Conservation (phyloP, 2,797 vertebrate species). For the Sciurus vulgaris region DNA sequence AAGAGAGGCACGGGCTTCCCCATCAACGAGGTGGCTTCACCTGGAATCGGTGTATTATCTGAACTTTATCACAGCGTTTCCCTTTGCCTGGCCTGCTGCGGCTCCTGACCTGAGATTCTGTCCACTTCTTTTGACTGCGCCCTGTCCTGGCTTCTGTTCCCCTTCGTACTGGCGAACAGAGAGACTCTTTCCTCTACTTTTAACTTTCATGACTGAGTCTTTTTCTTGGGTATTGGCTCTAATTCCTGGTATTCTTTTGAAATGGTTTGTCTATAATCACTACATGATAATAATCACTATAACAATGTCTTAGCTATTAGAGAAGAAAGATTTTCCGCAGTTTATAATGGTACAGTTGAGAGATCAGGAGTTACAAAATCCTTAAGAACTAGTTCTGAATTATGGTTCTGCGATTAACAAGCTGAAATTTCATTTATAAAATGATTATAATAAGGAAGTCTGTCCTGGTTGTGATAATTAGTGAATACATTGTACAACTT, state of each 20-base stretch:
- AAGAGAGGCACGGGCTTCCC: not conserved
- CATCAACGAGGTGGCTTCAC: not conserved
- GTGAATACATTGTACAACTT: not conserved
- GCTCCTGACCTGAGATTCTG: not conserved
- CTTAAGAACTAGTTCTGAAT: not conserved
- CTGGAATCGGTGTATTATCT: not conserved
- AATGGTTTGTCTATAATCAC: not conserved
- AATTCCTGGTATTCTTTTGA: not conserved
- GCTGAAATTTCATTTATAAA: not conserved
- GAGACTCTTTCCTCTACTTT: too few species aligned
- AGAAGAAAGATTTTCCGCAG: not conserved
- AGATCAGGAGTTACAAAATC: not conserved
- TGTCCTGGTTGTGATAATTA: not conserved
- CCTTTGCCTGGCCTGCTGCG: not conserved
- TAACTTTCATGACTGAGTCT: not conserved
- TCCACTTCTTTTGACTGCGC: not conserved
- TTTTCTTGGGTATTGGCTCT: not conserved
- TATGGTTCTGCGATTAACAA: not conserved
- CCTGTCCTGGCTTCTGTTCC: too few species aligned
- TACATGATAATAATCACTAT: not conserved
- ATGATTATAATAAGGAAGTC: not conserved
- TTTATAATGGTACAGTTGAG: not conserved
- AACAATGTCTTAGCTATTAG: not conserved
- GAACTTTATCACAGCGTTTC: accelerated
- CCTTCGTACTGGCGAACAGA: too few species aligned